Base-by-base conservation (phyloP, 1,140 invertebrate species). In the Plodia interpunctella region DNA sequence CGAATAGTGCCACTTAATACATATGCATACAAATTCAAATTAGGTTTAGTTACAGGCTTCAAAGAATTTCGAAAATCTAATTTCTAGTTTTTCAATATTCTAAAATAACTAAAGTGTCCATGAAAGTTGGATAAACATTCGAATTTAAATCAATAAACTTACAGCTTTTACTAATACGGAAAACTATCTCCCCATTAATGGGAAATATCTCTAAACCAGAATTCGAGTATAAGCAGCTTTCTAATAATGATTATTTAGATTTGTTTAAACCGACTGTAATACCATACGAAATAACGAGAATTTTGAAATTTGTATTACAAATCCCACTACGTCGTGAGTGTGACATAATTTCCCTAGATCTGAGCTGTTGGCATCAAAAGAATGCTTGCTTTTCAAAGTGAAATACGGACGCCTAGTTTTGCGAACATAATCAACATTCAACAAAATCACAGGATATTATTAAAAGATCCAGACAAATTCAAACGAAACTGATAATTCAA, bases 271-370 rank as follows among this genome's bases (percentile, higher is more conserved):
- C 38, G 38, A 44, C n/a, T 15, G 38, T n/a, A 66, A 55, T 59
- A 53, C 58, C n/a, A 32, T 57, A 60, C 49, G 51, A 63, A 61
- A 59, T 63, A 60, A 61, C 63, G 28, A 54, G 54, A 59, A 50
- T 70, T 64, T 65, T 69, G 70, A 65, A 73, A 73, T 73, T 65
- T 56, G 67, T 61, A 66, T 65, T 70, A 65, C 67, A 70, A 49
- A 61, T 64, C 65, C 65, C 53, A 62, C 62, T 63, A 70, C 58
- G 64, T 66, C 55, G 64, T 65, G 66, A 69, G 63, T 67, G 67
- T 73, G 70, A 70, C 67, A 73, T 73, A 73, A 73, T 66, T 72
- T 72, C 60, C 49, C 62, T 57, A 55, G 62, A 63, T 65, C 57
- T 58, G 35, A 55, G 55, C 17, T 57, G 55, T 17, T 60, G 55